Conservation (phyloP, 64 coral and sea anemone genomes). For the Actinia tenebrosa region DNA sequence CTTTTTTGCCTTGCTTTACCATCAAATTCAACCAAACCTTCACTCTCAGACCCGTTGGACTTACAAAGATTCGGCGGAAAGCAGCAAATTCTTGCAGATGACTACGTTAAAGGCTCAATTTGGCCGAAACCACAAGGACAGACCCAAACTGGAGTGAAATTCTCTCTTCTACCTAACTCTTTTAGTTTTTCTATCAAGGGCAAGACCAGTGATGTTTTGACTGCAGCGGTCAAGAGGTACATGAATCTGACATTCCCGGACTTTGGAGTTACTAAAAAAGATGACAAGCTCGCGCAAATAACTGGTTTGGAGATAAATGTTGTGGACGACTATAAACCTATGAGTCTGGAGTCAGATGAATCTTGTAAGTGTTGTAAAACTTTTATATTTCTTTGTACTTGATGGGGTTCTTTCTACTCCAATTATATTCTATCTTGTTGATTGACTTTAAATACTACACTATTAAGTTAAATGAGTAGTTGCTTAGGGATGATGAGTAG, state of each 20-base stretch:
- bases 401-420: background rate
- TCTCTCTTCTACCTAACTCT: slow-evolving; percentile 9
- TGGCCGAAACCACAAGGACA: slow-evolving; percentile 63
- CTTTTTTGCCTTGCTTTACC: background rate
- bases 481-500: too few species aligned
- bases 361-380: background rate
- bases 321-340: slow-evolving; percentile 28
- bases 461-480: too few species aligned
- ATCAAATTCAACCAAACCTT: background rate
- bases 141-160: slow-evolving; percentile 18
- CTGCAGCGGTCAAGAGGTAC: slow-evolving; percentile 31
- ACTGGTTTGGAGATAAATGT: background rate
- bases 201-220: slow-evolving; percentile 44
- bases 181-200: slow-evolving; percentile 33
- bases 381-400: background rate
- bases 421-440: background rate
- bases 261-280: background rate
- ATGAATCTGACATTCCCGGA: slow-evolving; percentile 43
- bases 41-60: slow-evolving; percentile 40
- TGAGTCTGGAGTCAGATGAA: slow-evolving; percentile 36
- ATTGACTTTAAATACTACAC: background rate
- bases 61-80: slow-evolving; percentile 11
- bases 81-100: slow-evolving; percentile 24
- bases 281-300: slow-evolving; percentile 19
- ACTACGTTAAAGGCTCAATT: slow-evolving; percentile 58